These are phyloP conservation scores for Myiotriccus ornatus DNA, from an alignment of 2,797 vertebrate genomes.

Conservation along the genomic window DNA sequence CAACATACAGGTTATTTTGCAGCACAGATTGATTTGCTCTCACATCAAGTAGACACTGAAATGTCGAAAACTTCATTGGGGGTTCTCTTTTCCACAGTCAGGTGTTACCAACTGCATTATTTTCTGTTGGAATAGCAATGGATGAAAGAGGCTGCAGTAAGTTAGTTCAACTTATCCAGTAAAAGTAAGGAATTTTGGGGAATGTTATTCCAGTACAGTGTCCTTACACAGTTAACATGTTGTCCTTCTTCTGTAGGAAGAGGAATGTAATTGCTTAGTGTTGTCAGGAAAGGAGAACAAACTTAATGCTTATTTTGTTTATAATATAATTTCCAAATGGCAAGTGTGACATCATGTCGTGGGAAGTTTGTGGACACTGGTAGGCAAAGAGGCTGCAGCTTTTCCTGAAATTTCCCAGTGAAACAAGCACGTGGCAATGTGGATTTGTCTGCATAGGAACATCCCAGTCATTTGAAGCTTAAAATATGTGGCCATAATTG, in stretches of 20 bases:
- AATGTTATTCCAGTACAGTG: background rate
- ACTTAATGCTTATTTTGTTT: background rate
- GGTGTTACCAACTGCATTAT: background rate
- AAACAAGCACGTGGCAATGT: background rate
- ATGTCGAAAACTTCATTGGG: background rate
- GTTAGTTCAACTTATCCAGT: background rate
- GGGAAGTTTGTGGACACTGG: background rate
- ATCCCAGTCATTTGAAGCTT: background rate
- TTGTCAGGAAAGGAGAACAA: background rate
- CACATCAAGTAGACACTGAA: background rate
- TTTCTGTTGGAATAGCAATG: background rate
- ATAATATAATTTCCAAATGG: background rate
- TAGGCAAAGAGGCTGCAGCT: background rate
- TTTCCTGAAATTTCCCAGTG: background rate
- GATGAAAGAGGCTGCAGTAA: background rate
- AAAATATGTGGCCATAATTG: background rate
- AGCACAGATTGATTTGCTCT: background rate
- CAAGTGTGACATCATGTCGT: background rate
- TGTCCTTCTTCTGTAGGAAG: constrained; percentile 9
- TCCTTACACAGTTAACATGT: background rate
- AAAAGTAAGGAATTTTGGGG: background rate
- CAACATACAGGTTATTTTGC: background rate
- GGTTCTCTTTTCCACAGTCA: background rate
- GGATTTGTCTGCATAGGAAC: background rate
- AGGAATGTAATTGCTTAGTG: background rate